Evolutionary conservation across 2,797 vertebrate species (phyloP).

Genomic region (Aeoliscus strigatus): DNA sequence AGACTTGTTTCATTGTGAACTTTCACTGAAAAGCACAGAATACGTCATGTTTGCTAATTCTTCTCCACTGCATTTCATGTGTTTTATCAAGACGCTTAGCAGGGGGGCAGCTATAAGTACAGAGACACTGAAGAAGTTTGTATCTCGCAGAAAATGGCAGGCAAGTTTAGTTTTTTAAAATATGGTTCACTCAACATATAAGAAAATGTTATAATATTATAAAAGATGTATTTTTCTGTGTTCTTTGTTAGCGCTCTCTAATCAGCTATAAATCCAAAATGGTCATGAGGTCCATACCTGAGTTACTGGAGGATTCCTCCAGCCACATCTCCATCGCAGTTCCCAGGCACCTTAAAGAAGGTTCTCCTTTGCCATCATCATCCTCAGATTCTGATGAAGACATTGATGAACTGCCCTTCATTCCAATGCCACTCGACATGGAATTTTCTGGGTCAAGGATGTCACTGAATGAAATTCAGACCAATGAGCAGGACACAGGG

Average conservation of each 20-base stretch:
- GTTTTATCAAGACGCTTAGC: slow-evolving; percentile 76
- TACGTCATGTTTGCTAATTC: too few species aligned
- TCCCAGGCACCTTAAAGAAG: slow-evolving; percentile 83
- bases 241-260: slow-evolving; percentile 82
- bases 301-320: slow-evolving; percentile 87
- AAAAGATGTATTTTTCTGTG: background rate
- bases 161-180: slow-evolving; percentile 66
- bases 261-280: slow-evolving; percentile 98
- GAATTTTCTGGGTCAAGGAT: slow-evolving; percentile 92
- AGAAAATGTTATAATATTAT: too few species aligned
- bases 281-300: slow-evolving; percentile 91
- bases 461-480: slow-evolving; percentile 90
- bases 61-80: background rate
- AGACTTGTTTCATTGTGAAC: background rate
- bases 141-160: slow-evolving; percentile 96
- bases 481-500: slow-evolving; percentile 76
- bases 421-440: slow-evolving; percentile 89
- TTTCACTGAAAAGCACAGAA: background rate
- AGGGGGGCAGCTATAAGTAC: slow-evolving; percentile 89
- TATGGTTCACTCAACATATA: too few species aligned
- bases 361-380: slow-evolving; percentile 84
- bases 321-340: slow-evolving; percentile 91
- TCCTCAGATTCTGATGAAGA: slow-evolving; percentile 97
- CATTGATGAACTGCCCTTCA: slow-evolving; percentile 88
- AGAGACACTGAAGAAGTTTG: slow-evolving; percentile 88